These are phyloP conservation scores for Drosophila robusta DNA, from an alignment of 2,888 invertebrate genomes.

Conservation along the genomic window DNA sequence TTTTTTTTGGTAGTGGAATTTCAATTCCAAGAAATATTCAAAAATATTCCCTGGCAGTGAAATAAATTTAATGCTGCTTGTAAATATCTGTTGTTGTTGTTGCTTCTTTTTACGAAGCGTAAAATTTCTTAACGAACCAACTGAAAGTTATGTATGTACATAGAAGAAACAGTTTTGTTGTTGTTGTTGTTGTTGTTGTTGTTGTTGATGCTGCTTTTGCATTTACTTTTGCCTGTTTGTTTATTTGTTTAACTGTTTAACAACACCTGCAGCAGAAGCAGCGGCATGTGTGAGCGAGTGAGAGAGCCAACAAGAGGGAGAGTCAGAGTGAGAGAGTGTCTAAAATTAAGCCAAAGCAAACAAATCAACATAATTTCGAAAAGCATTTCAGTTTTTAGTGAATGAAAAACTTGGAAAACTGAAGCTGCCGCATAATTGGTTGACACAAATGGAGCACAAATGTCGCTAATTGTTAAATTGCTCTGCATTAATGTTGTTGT, in stretches of 20 bases:
- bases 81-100: slow-evolving; percentile 54
- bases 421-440: slow-evolving; percentile 48
- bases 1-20: slow-evolving; percentile 61
- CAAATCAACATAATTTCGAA: slow-evolving; percentile 64
- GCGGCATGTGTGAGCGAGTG: slow-evolving; percentile 28
- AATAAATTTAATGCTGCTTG: slow-evolving; percentile 78
- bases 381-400: slow-evolving; percentile 46
- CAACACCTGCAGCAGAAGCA: slow-evolving; percentile 68
- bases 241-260: slow-evolving; percentile 78
- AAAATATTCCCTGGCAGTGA: slow-evolving; percentile 76
- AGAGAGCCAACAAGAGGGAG: slow-evolving; percentile 15
- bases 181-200: slow-evolving; percentile 42
- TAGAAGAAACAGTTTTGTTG: slow-evolving; percentile 47
- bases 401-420: slow-evolving; percentile 45
- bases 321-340: slow-evolving; percentile 37
- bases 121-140: slow-evolving; percentile 79
- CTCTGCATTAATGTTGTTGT: slow-evolving; percentile 22
- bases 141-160: slow-evolving; percentile 69
- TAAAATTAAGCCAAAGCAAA: slow-evolving; percentile 74
- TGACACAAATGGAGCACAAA: slow-evolving; percentile 52
- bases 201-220: slow-evolving; percentile 25
- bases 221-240: slow-evolving; percentile 61
- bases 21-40: slow-evolving; percentile 79
- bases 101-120: slow-evolving; percentile 70
- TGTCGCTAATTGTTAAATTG: slow-evolving; percentile 54